A percentile compares a stretch with the other conserved stretches of the same genome.
Evolutionary conservation across 2,113 vertebrate species (phyloP).

Genomic region (Zootoca vivipara): DNA sequence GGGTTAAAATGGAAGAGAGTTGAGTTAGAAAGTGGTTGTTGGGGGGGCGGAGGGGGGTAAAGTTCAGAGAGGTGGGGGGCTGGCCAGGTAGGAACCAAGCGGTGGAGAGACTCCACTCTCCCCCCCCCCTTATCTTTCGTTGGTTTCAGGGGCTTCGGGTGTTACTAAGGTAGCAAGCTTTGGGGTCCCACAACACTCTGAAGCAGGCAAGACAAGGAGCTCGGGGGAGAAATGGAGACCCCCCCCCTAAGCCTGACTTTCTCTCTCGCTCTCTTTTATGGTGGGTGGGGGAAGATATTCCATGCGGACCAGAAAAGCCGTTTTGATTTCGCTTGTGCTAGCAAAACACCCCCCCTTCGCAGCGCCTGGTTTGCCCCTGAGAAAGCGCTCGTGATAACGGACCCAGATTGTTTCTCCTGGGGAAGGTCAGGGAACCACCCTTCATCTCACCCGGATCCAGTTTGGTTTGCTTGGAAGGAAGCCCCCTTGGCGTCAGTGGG

Average conservation of each 20-base stretch:
- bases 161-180: not conserved
- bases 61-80: not conserved
- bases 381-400: not conserved
- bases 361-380: not conserved
- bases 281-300: not conserved
- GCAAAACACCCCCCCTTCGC: not conserved
- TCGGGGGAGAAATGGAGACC: fast-evolving
- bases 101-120: too few relatives aligned
- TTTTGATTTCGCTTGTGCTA: not conserved
- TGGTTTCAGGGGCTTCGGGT: not conserved
- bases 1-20: not conserved
- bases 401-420: too few relatives aligned
- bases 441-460: not conserved
- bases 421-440: too few relatives aligned
- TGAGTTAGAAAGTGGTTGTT: not conserved
- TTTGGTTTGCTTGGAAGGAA: not conserved
- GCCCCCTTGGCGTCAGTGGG: not conserved
- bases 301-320: not conserved
- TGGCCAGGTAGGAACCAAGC: not conserved
- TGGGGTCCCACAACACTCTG: not conserved
- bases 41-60: not conserved
- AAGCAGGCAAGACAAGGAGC: not conserved
- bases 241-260: too few relatives aligned
- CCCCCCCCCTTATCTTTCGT: not conserved
- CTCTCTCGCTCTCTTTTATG: too few relatives aligned